Percentiles rank a stretch among this genome's conserved stretches.
Conservation (phyloP, 2,797 vertebrate genomes). For the Xerus rutilus region DNA sequence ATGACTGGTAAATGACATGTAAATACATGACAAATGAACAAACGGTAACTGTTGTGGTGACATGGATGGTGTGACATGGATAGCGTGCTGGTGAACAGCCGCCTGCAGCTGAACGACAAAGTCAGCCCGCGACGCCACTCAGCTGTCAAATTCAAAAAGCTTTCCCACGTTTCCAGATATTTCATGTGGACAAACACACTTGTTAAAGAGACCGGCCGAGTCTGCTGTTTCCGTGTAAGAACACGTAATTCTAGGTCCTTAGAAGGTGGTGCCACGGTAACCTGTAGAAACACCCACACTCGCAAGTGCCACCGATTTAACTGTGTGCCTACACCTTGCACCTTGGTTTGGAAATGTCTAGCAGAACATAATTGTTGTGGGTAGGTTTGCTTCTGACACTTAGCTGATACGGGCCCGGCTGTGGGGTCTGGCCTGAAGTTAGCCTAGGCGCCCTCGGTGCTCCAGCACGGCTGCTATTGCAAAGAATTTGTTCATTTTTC, state of each 20-base stretch:
- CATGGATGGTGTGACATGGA: no score
- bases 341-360: not conserved
- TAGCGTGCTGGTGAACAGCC: no score
- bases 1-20: not conserved
- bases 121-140: not conserved
- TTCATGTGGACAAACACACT: not conserved
- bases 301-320: not conserved
- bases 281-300: not conserved
- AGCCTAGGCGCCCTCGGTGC: fast-evolving
- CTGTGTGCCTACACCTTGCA: no score
- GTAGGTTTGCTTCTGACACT: not conserved
- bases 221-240: not conserved
- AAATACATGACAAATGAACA: not conserved
- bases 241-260: not conserved
- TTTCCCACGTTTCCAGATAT: not conserved
- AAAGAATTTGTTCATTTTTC: not conserved
- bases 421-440: not conserved
- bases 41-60: not conserved
- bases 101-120: not conserved
- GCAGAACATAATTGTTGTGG: not conserved
- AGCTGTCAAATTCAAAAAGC: not conserved
- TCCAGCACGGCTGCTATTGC: no score
- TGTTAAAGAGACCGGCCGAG: not conserved
- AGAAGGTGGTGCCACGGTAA: no score
- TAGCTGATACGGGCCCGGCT: not conserved